Conservation (phyloP, 2,113 vertebrate species). For the Zosterops pallidus region DNA sequence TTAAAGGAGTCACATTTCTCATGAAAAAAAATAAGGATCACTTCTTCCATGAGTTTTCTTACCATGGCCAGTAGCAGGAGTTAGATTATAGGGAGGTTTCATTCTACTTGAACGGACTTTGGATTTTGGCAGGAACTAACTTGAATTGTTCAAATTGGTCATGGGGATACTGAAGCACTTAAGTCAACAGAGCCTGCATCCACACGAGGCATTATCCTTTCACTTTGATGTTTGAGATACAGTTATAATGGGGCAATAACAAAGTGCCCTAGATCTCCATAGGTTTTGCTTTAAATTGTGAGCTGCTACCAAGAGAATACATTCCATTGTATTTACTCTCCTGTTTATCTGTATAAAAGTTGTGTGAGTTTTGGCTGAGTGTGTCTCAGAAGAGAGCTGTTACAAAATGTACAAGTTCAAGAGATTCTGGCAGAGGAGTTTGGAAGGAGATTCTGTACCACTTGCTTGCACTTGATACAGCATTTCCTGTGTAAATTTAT, state of each 20-base stretch:
- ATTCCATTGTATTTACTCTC: not conserved
- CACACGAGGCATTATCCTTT: not conserved
- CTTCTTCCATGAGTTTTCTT: not conserved
- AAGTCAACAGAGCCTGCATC: not conserved
- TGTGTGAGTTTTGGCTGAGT: not conserved
- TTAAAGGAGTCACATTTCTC: conserved; percentile 27
- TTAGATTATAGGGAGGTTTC: not conserved
- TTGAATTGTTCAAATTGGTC: not conserved
- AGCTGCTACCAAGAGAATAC: not conserved
- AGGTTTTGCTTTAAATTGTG: not conserved
- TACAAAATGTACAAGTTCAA: not conserved
- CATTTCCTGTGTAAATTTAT: not conserved
- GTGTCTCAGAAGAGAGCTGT: not conserved
- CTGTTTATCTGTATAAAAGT: not conserved
- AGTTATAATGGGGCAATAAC: not conserved
- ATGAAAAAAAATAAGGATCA: conserved; percentile 10
- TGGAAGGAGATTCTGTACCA: not conserved
- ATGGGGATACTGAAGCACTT: not conserved
- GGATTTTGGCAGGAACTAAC: not conserved
- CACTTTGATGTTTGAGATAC: not conserved
- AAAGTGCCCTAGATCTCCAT: not conserved
- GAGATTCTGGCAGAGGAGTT: conserved; percentile 3
- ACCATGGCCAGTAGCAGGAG: not conserved
- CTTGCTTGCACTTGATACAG: not conserved
- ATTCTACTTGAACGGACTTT: not conserved